A percentile compares a stretch with the other conserved stretches of the same genome.
These are phyloP conservation scores for Percopsis transmontana DNA, from an alignment of 2,113 vertebrate species.

Conservation along the genomic window DNA sequence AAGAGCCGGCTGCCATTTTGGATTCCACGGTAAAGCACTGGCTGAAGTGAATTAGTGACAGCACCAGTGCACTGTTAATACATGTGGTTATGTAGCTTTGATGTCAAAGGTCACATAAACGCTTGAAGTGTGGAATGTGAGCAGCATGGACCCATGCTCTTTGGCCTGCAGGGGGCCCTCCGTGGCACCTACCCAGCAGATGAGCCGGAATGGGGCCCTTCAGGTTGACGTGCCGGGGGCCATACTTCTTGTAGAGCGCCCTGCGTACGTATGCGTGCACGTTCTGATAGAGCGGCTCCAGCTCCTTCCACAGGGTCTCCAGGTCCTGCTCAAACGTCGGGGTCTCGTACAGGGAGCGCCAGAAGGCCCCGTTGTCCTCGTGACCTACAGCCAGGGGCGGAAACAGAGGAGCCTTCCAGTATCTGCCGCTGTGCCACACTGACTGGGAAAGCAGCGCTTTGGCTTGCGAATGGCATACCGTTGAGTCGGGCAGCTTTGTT, in stretches of 20 bases:
- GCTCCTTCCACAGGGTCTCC: conserved; percentile 86
- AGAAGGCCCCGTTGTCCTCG: conserved; percentile 86
- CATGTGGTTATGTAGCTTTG: conserved; percentile 11
- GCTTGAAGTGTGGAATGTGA: too few relatives aligned
- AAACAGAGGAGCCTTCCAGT: background rate
- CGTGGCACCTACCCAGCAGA: conserved; percentile 84
- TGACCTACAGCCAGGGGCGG: conserved; percentile 75
- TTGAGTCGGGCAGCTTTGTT: conserved; percentile 91
- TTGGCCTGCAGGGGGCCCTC: background rate
- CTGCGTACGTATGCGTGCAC: conserved; percentile 93
- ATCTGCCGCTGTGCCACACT: too few relatives aligned
- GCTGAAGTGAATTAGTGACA: too few relatives aligned
- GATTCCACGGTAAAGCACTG: conserved; percentile 42
- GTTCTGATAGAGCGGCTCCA: conserved; percentile 91
- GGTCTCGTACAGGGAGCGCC: conserved; percentile 91
- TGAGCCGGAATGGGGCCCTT: conserved; percentile 96
- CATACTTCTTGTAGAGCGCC: conserved; percentile 86
- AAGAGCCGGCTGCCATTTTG: conserved; percentile 27
- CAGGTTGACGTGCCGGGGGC: conserved; percentile 82
- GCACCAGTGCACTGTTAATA: too few relatives aligned
- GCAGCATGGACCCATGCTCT: too few relatives aligned
- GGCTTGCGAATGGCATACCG: conserved; percentile 75
- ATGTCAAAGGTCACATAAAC: too few relatives aligned
- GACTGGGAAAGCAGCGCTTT: background rate
- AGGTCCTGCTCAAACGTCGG: conserved; percentile 88